These are phyloP conservation scores for Anoplopoma fimbria DNA, from an alignment of 2,113 vertebrate genomes.

Conservation along the genomic window DNA sequence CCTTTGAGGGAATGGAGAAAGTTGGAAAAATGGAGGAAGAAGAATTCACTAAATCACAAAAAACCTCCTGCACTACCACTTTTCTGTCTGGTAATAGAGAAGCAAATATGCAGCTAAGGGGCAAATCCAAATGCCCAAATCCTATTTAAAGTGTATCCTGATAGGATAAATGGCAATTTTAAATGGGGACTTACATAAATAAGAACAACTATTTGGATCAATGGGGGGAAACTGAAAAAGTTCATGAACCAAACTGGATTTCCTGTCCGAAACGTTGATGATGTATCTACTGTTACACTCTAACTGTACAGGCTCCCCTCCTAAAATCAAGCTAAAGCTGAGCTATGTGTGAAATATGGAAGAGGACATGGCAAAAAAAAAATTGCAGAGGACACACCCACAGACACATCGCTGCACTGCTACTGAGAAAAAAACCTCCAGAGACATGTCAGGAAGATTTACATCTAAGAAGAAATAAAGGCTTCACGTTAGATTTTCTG, in stretches of 20 bases:
- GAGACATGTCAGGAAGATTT: conserved; percentile 30
- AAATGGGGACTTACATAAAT: background rate
- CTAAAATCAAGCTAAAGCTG: background rate
- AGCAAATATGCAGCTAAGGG: background rate
- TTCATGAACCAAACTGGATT: background rate
- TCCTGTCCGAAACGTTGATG: no score
- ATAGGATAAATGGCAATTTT: background rate
- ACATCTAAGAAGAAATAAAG: background rate
- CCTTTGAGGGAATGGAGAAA: conserved; percentile 21
- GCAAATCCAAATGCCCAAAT: background rate
- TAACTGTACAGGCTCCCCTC: background rate
- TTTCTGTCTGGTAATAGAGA: background rate
- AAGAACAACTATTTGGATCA: no score
- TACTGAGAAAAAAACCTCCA: conserved; percentile 23
- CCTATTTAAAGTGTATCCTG: background rate
- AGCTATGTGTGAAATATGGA: conserved; percentile 21
- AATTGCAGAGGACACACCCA: no score
- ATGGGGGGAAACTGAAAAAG: background rate
- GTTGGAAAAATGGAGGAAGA: background rate
- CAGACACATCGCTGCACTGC: conserved; percentile 26
- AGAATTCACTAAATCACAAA: background rate
- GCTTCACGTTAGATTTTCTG: background rate
- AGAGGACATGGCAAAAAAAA: conserved; percentile 26
- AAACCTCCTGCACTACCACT: background rate
- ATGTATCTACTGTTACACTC: background rate